These are phyloP conservation scores for Meteorus colon DNA, from an alignment of 2,888 invertebrate species.

Conservation along the genomic window DNA sequence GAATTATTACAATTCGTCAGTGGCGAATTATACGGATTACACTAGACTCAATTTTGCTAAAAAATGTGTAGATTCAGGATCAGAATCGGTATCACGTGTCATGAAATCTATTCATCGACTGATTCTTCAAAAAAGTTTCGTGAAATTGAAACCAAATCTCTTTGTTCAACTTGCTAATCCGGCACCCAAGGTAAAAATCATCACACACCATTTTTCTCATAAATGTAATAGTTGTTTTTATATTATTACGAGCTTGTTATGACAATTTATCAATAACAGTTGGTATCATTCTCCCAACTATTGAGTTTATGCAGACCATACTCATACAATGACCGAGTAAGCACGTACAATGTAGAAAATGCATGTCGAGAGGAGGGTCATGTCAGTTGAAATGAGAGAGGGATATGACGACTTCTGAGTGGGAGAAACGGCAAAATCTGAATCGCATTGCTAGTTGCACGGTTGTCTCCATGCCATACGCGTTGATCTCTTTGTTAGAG, in stretches of 20 bases:
- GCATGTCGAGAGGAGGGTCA: slow-evolving; percentile 8
- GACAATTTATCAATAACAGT: background rate
- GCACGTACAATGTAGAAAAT: background rate
- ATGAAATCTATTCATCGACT: slow-evolving; percentile 81
- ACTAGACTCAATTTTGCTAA: slow-evolving; percentile 84
- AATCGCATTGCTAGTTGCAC: slow-evolving; percentile 16
- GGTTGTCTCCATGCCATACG: background rate
- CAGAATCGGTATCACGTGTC: slow-evolving; percentile 79
- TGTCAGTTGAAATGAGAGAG: background rate
- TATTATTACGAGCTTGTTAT: background rate
- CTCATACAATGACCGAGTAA: background rate
- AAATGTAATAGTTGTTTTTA: background rate
- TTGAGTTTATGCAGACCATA: background rate
- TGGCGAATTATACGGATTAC: slow-evolving; percentile 75
- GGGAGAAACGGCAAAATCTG: slow-evolving; percentile 26
- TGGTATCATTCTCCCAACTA: background rate
- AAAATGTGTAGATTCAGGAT: slow-evolving; percentile 81
- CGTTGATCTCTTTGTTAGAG: background rate
- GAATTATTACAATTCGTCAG: slow-evolving; percentile 75
- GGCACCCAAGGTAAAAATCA: slow-evolving; percentile 44
- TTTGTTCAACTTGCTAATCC: slow-evolving; percentile 62
- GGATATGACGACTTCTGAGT: background rate
- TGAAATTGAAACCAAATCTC: slow-evolving; percentile 74
- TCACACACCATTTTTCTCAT: background rate
- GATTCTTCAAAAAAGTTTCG: slow-evolving; percentile 75